A percentile compares a stretch with the other conserved stretches of the same genome.
Evolutionary conservation across 2,888 invertebrate species (phyloP).

Genomic region (Nymphalis polychloros): DNA sequence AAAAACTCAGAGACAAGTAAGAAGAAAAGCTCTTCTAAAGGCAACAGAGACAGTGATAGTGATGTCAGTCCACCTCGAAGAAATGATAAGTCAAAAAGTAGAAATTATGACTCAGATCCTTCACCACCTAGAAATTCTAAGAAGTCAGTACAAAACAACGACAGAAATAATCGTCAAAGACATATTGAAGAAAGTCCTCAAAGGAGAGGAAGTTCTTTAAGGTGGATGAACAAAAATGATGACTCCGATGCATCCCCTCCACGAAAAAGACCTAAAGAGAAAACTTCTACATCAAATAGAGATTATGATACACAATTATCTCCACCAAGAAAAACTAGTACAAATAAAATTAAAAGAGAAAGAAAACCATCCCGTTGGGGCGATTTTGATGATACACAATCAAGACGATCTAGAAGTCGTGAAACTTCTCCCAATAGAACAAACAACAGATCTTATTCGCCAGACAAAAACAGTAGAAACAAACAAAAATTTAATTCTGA

Average conservation of each 20-base stretch:
- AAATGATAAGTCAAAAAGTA: slow-evolving; percentile 28
- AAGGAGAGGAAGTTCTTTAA: background rate
- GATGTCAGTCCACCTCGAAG: slow-evolving; percentile 67
- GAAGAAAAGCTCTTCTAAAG: slow-evolving; percentile 21
- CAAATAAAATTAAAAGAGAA: slow-evolving; percentile 8
- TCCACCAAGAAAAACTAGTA: slow-evolving; percentile 27
- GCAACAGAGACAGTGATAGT: slow-evolving; percentile 52
- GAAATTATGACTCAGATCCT: slow-evolving; percentile 45
- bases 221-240: slow-evolving; percentile 14
- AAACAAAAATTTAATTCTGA: slow-evolving; percentile 21
- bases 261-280: slow-evolving; percentile 40
- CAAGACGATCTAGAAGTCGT: slow-evolving; percentile 12
- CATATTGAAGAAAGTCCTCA: slow-evolving; percentile 1
- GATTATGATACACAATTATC: slow-evolving; percentile 44
- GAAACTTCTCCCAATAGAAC: slow-evolving; percentile 11
- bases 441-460: slow-evolving; percentile 21
- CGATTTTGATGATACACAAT: slow-evolving; percentile 21
- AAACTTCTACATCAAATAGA: background rate
- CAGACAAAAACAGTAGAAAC: slow-evolving; percentile 37
- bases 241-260: slow-evolving; percentile 62
- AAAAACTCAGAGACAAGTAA: slow-evolving; percentile 37
- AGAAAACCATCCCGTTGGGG: slow-evolving; percentile 31
- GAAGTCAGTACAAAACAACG: slow-evolving; percentile 26
- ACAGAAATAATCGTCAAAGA: slow-evolving; percentile 3
- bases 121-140: slow-evolving; percentile 48